phyloP scores from a whole-genome alignment of 1,140 invertebrate genomes.

The Nephotettix cincticeps region DNA sequence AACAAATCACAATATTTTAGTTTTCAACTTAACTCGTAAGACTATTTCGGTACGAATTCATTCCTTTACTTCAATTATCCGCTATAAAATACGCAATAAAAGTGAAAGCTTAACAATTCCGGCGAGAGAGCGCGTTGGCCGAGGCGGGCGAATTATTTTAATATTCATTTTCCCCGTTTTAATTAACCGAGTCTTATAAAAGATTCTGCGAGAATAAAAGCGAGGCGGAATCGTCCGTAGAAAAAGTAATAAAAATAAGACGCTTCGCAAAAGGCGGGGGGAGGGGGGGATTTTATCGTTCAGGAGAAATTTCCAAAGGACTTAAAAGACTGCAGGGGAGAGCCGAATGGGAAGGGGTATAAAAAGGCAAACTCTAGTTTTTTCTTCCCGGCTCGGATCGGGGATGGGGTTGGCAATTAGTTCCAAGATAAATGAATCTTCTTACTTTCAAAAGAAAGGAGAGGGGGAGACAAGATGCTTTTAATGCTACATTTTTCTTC shows the following conservation, averaged over 20 bases:
- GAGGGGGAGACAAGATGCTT: constrained; percentile 15
- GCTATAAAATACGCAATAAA: constrained; percentile 8
- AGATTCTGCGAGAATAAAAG: constrained; percentile 4
- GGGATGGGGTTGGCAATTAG: constrained; percentile 30
- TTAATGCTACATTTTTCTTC: constrained; percentile 19
- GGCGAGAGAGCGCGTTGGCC: not conserved
- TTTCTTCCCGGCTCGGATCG: constrained; percentile 15
- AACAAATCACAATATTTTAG: too few species aligned
- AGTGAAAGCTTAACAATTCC: constrained; percentile 16
- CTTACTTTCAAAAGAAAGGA: constrained; percentile 33
- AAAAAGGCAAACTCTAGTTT: constrained; percentile 33
- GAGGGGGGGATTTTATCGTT: constrained; percentile 25
- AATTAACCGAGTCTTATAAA: constrained; percentile 21
- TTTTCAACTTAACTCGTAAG: too few species aligned
- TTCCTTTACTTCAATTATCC: too few species aligned
- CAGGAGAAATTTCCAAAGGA: constrained; percentile 20
- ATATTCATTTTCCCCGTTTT: constrained; percentile 19
- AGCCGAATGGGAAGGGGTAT: constrained; percentile 16
- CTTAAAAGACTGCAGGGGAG: not conserved
- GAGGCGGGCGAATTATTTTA: constrained; percentile 16
- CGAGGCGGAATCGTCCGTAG: constrained; percentile 14
- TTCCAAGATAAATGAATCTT: constrained; percentile 34
- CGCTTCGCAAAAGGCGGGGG: not conserved
- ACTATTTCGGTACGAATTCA: too few species aligned
- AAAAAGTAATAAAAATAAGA: constrained; percentile 29